Percentiles rank a stretch among this genome's conserved stretches.
Conservation (phyloP, 2,888 invertebrate genomes). For the Cenopis cana region DNA sequence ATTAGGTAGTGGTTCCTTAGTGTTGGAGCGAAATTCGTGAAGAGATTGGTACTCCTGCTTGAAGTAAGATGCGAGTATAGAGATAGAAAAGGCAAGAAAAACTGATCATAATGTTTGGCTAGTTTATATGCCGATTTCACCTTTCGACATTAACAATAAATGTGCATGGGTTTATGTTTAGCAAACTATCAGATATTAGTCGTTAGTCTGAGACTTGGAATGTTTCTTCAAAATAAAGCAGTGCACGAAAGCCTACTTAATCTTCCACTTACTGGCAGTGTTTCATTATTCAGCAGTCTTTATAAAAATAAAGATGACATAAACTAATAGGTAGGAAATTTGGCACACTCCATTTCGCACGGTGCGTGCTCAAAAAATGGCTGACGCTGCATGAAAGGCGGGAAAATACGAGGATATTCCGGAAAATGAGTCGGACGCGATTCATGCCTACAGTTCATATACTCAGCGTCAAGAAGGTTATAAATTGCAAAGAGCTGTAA, state of each 20-base stretch:
- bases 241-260: conserved; percentile 30
- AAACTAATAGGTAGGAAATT: conserved; percentile 39
- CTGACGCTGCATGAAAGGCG: conserved; percentile 29
- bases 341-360: conserved; percentile 41
- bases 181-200: not conserved
- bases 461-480: conserved; percentile 24
- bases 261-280: conserved; percentile 40
- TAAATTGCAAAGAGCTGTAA: conserved; percentile 22
- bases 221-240: not conserved
- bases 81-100: not conserved
- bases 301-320: conserved; percentile 27
- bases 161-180: not conserved
- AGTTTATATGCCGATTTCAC: not conserved
- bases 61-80: conserved; percentile 44
- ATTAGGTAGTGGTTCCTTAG: conserved; percentile 55
- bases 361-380: conserved; percentile 38
- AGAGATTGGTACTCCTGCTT: conserved; percentile 47
- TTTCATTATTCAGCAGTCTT: conserved; percentile 41
- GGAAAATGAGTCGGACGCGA: conserved; percentile 23
- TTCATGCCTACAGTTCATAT: conserved; percentile 10
- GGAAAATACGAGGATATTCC: conserved; percentile 18
- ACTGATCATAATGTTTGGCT: not conserved
- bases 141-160: not conserved
- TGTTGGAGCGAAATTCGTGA: conserved; percentile 58
- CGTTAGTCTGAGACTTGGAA: not conserved